These are phyloP conservation scores for Temnothorax curvispinosus DNA, from an alignment of 1,140 invertebrate species.

Conservation along the genomic window DNA sequence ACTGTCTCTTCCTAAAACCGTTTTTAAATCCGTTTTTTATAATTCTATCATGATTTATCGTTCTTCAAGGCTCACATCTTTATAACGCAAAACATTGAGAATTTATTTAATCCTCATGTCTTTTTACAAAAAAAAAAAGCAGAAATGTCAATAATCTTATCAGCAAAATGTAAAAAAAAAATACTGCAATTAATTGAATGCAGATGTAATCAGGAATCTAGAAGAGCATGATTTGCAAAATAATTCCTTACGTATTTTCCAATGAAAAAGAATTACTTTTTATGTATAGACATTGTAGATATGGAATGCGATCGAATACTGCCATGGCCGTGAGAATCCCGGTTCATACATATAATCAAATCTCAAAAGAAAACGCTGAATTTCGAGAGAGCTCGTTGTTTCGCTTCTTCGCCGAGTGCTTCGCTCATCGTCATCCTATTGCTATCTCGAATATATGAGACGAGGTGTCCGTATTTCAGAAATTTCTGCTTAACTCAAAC, in stretches of 20 bases:
- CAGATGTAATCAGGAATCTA: not conserved
- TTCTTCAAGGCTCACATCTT: not conserved
- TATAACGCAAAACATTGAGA: not conserved
- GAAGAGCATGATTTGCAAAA: not conserved
- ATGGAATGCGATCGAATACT: constrained; percentile 40
- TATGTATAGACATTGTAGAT: not conserved
- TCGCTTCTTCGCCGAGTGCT: constrained; percentile 35
- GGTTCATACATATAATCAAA: not conserved
- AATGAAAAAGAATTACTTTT: not conserved
- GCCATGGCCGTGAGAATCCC: constrained; percentile 32
- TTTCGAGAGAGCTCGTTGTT: constrained; percentile 16
- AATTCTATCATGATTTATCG: not conserved
- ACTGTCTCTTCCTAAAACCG: not conserved
- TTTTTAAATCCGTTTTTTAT: not conserved
- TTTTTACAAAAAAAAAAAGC: not conserved
- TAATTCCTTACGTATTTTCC: not conserved
- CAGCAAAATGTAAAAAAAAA: not conserved
- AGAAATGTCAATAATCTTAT: not conserved
- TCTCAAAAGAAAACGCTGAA: not conserved
- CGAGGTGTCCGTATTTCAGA: not conserved
- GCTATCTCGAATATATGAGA: not conserved
- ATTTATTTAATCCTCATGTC: not conserved
- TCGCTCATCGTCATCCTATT: constrained; percentile 39
- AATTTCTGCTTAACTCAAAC: not conserved
- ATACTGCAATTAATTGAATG: not conserved